Evolutionary conservation across 2,888 invertebrate species (phyloP).

Genomic region (Lepidonotus clava): DNA sequence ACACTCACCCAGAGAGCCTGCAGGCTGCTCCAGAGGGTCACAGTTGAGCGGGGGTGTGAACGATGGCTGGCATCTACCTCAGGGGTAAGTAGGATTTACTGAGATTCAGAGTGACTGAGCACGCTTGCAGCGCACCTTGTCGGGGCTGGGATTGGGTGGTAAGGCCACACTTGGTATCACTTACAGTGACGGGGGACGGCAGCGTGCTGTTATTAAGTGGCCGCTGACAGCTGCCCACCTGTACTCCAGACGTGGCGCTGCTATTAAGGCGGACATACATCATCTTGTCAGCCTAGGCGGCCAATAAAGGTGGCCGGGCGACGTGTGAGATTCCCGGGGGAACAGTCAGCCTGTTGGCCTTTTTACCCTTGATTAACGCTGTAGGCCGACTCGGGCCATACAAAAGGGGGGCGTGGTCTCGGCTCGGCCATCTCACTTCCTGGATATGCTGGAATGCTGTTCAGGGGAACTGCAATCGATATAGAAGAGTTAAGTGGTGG

Average conservation of each 20-base stretch:
- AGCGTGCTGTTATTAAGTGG: conserved; percentile 6
- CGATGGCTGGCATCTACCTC: too few species aligned
- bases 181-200: too few species aligned
- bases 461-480: neutral
- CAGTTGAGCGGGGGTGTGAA: too few species aligned
- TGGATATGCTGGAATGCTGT: conserved; percentile 1
- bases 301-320: neutral
- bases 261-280: too few species aligned
- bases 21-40: too few species aligned
- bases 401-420: neutral
- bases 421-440: neutral
- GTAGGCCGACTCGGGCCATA: neutral
- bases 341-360: neutral
- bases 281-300: neutral
- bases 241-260: neutral
- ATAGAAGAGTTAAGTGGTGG: too few species aligned
- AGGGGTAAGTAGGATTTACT: too few species aligned
- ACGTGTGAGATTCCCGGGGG: neutral
- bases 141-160: neutral
- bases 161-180: too few species aligned
- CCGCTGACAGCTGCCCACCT: neutral
- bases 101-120: too few species aligned
- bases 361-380: neutral
- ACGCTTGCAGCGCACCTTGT: neutral
- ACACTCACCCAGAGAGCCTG: too few species aligned